Evolutionary conservation across 2,797 vertebrate genomes (phyloP), one percentile per base, ranked within the genome.

Genomic region (Siniperca undulata): DNA sequence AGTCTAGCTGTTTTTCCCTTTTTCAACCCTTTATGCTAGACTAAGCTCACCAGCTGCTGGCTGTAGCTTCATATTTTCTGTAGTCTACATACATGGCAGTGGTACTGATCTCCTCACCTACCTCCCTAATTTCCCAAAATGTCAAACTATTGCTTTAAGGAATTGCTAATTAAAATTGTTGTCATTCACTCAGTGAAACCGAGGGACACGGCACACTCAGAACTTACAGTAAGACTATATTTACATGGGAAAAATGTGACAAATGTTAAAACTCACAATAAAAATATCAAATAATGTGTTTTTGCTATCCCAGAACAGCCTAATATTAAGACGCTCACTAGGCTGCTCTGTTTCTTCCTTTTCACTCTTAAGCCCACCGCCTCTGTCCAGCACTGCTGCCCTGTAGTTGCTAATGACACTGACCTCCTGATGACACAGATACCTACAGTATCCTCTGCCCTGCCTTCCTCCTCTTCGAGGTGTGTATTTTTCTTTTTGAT

Each of bases 371-470:
- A 50, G 34, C n/a, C 30, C 42, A 16, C 24, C 14, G 38, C 48
- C 60, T 20, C 46, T 4, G 65, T 40, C n/a, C 73, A 55, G 34
- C 60, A 0, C 62, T 50, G 42, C 44, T 8, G n/a, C 44, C 46
- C 59, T 27, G 60, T n/a, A 38, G 59, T 3, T 38, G 55, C 58
- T 89, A 70, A 73, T 72, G 70, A 76, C 74, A 60, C 36, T 81
- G 85, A 83, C 81, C 74, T 69, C 58, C 71, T 40, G 67, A 70
- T 84, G 82, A 81, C 82, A 82, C 75, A 48, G 52, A 84, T 65
- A 61, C 44, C 66, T 24, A 3, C 59, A 80, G 59, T n/a, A 3
- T 77, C 67, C 65, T 24, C 81, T 27, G 44, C 52, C 52, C 38
- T 22, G 27, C 44, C 27, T n/a, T 50, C 68, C 44, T 77, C 82